Evolutionary conservation across 2,113 vertebrate species (phyloP), one percentile per base, ranked within the genome.

Genomic region (Rafetus swinhoei): DNA sequence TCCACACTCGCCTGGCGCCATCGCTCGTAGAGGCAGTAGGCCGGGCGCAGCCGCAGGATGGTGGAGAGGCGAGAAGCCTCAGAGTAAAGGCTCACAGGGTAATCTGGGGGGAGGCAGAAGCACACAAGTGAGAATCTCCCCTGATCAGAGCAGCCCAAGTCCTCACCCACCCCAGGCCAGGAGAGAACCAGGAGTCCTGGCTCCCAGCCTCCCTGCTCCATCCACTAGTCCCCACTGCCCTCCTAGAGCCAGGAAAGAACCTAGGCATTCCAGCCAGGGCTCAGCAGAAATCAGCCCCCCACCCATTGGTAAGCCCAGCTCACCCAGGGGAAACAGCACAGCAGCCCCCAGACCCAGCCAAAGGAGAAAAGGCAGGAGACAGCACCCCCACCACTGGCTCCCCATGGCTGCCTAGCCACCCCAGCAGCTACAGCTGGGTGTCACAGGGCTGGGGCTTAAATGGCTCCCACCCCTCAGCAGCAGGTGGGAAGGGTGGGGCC

Each of bases 11-110:
- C 21, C 15, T 11, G 15, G 27, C 55, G 45, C 95, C 95, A 95
- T 19, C 55, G 18, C 79, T 95, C 95, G 55, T 90, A 95, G 21
- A 95, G 53, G 65, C 95, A 95, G 32, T 81, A 94, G 24, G 91
- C 76, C 14, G 95, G 95, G 5, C 50, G 87, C 35, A 95, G 65
- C 83, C 90, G 90, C 18, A 95, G 60, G 27, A 87, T 14, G 2
- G 93, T 81, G 16, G 91, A 93, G 39, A 94, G 59, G 9, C 59
- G 79, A 15, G 76, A 81, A 27, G 84, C 83, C 3, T 55, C 79
- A 19, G 57, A 81, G 29, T 77, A 94, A 21, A 94, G 60, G 18
- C 76, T 86, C 11, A 94, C 79, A 1, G 65, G 29, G 56, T 81
- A 90, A 56, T 95, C 95, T 94, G 53, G 32, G n/a, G n/a, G n/a